A percentile compares a stretch with the other conserved stretches of the same genome.
phyloP scores from a whole-genome alignment of 2,113 vertebrate genomes.

The Gyps fulvus region DNA sequence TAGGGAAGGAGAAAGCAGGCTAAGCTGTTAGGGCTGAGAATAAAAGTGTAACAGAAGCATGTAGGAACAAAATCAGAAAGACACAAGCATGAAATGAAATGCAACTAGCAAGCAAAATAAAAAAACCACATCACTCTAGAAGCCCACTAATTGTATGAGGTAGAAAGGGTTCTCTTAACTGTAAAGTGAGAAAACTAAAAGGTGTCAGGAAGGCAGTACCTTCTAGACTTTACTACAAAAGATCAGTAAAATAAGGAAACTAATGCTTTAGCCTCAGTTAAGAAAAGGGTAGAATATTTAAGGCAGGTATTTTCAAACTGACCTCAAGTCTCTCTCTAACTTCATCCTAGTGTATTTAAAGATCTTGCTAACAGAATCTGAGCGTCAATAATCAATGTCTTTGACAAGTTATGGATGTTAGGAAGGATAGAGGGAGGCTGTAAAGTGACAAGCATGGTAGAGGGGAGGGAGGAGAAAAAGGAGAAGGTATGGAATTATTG shows the following conservation, averaged over 20 bases:
- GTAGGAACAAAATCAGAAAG: background rate
- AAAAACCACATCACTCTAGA: background rate
- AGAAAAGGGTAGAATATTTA: background rate
- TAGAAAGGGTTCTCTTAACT: background rate
- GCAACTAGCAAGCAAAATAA: background rate
- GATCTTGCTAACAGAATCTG: background rate
- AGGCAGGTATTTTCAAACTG: background rate
- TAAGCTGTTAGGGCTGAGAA: background rate
- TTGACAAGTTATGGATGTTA: background rate
- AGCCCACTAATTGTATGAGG: background rate
- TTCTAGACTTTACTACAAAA: background rate
- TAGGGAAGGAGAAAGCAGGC: background rate
- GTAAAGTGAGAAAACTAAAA: background rate
- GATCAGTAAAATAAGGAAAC: background rate
- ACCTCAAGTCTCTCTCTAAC: background rate
- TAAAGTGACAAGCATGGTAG: background rate
- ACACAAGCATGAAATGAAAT: background rate
- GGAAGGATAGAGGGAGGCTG: background rate
- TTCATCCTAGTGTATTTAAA: background rate
- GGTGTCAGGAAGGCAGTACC: background rate
- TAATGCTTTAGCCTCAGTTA: background rate
- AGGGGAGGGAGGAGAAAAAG: background rate
- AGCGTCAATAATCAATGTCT: background rate
- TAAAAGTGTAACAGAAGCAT: background rate
- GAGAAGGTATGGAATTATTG: background rate